Percentiles rank a stretch among this genome's conserved stretches.
Evolutionary conservation across 1,140 invertebrate genomes (phyloP).

Genomic region (Drosophila tristis): DNA sequence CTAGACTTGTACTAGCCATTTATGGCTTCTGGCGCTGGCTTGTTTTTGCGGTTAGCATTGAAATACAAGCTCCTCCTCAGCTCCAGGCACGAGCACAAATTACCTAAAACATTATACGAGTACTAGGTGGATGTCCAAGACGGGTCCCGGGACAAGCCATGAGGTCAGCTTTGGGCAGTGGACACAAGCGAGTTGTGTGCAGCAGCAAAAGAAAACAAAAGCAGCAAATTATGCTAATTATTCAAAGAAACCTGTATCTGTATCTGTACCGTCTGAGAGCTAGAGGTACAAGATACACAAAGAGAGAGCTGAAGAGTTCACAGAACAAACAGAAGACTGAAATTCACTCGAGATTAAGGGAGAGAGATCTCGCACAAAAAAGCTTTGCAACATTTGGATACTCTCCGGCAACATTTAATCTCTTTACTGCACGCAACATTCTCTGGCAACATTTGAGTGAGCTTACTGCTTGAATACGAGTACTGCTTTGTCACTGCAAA

Average conservation of each 20-base stretch:
- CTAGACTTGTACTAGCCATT: constrained; percentile 80
- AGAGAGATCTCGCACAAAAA: background rate
- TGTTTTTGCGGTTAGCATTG: constrained; percentile 72
- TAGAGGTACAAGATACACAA: constrained; percentile 1
- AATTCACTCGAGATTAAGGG: background rate
- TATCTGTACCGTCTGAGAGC: constrained; percentile 4
- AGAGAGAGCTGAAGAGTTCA: constrained; percentile 13
- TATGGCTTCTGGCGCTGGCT: constrained; percentile 72
- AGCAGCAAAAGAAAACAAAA: constrained; percentile 37
- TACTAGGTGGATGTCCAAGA: constrained; percentile 12
- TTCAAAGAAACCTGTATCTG: constrained; percentile 64
- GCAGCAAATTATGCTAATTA: constrained; percentile 76
- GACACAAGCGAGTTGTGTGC: constrained; percentile 14
- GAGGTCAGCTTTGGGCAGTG: constrained; percentile 49
- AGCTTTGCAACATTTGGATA: too few species aligned
- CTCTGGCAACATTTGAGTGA: background rate
- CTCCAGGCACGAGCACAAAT: constrained; percentile 40
- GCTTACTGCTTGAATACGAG: too few species aligned
- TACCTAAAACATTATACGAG: constrained; percentile 56
- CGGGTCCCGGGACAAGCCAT: constrained; percentile 24
- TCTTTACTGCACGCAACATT: background rate
- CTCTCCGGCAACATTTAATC: too few species aligned
- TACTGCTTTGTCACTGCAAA: too few species aligned
- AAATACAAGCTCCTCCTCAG: constrained; percentile 22
- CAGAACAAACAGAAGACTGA: background rate